Evolutionary conservation across 2,888 invertebrate genomes (phyloP).

Genomic region (Eupithecia subumbrata): DNA sequence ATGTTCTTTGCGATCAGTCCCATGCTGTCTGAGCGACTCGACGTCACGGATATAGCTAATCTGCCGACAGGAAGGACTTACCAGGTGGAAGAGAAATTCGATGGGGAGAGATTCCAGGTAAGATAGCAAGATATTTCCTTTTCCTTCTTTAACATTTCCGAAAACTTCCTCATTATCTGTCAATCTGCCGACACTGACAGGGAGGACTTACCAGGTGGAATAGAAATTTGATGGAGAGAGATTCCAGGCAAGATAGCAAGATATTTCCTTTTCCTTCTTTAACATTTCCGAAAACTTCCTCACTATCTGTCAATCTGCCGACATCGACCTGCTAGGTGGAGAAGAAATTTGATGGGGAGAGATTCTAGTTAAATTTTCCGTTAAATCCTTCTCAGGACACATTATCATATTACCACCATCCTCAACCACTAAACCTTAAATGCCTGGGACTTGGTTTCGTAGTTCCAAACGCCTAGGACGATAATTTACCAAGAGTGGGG

Average conservation of each 20-base stretch:
- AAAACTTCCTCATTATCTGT: too few species aligned
- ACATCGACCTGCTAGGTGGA: slow-evolving; percentile 86
- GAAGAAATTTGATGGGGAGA: slow-evolving; percentile 96
- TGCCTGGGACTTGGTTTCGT: too few species aligned
- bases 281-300: too few species aligned
- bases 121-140: too few species aligned
- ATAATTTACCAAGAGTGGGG: too few species aligned
- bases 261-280: too few species aligned
- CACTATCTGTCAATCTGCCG: slow-evolving; percentile 70
- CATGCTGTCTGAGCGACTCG: slow-evolving; percentile 93
- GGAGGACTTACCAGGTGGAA: slow-evolving; percentile 87
- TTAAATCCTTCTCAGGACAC: too few species aligned
- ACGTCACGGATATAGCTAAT: slow-evolving; percentile 83
- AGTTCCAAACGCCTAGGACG: too few species aligned
- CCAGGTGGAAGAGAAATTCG: slow-evolving; percentile 93
- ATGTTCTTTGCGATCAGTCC: slow-evolving; percentile 93
- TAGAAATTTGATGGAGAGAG: slow-evolving; percentile 97
- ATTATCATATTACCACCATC: too few species aligned
- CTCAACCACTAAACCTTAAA: too few species aligned
- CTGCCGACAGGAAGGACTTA: slow-evolving; percentile 83
- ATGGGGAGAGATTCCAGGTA: slow-evolving; percentile 95
- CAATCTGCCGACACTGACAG: slow-evolving; percentile 74
- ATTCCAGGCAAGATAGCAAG: slow-evolving; percentile 84
- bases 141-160: too few species aligned
- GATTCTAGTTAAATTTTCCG: too few species aligned